Evolutionary conservation across 1,140 invertebrate genomes (phyloP).

Genomic region (Drosophila obscura): DNA sequence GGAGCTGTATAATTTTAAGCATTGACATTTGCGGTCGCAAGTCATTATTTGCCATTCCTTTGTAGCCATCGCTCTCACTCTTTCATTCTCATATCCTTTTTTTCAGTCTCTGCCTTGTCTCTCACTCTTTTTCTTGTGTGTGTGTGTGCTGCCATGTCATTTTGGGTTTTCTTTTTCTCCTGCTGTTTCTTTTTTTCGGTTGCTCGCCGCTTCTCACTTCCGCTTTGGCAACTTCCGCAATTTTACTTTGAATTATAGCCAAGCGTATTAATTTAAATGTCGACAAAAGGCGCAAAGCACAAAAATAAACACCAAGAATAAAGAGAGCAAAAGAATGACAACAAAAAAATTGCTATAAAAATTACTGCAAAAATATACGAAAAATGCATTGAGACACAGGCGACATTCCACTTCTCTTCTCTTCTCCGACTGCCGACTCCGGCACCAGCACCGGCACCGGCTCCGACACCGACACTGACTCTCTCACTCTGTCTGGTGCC

Average conservation of each 20-base stretch:
- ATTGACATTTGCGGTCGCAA: conserved; percentile 80
- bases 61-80: conserved; percentile 1
- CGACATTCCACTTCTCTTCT: not conserved
- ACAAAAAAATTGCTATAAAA: conserved; percentile 28
- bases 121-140: conserved; percentile 6
- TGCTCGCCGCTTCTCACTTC: conserved; percentile 77
- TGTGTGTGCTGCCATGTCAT: conserved; percentile 41
- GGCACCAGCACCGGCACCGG: no score
- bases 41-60: conserved; percentile 69
- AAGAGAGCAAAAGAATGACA: conserved; percentile 15
- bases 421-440: not conserved
- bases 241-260: conserved; percentile 83
- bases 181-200: conserved; percentile 37
- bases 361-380: conserved; percentile 34
- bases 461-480: conserved; percentile 1
- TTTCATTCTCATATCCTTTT: conserved; percentile 3
- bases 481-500: not conserved
- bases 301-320: conserved; percentile 64
- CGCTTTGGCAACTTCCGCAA: conserved; percentile 82
- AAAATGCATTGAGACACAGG: conserved; percentile 32
- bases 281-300: conserved; percentile 71
- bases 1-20: conserved; percentile 79
- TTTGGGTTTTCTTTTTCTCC: conserved; percentile 50
- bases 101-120: not conserved
- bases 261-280: conserved; percentile 83